phyloP scores from a whole-genome alignment of 2,888 invertebrate species.

The Oligia fasciuncula region DNA sequence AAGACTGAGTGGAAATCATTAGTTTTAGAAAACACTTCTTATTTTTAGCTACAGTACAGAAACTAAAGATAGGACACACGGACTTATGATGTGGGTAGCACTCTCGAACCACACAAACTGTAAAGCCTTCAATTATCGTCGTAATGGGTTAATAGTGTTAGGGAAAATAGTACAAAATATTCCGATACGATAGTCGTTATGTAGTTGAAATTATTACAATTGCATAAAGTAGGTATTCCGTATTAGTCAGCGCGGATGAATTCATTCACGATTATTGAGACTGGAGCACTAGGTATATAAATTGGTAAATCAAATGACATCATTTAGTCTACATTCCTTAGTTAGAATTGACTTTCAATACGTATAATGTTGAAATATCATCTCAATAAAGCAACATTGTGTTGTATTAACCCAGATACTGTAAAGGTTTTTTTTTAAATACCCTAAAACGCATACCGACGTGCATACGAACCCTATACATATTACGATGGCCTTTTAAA shows the following conservation, averaged over 20 bases:
- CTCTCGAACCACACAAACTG: background rate
- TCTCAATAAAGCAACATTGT: background rate
- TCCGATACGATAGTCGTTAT: conserved; percentile 10
- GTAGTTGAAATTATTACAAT: conserved; percentile 44
- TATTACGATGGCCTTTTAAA: too few species aligned
- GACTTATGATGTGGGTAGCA: background rate
- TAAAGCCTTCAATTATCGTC: background rate
- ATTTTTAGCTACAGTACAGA: background rate
- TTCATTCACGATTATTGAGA: conserved; percentile 48
- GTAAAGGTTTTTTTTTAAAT: too few species aligned
- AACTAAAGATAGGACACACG: background rate
- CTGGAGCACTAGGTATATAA: conserved; percentile 38
- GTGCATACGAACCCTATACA: too few species aligned
- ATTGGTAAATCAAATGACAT: conserved; percentile 58
- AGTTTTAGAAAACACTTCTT: background rate
- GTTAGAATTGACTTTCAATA: conserved; percentile 11
- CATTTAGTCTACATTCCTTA: conserved; percentile 50
- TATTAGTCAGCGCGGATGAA: conserved; percentile 55
- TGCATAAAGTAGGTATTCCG: conserved; percentile 25
- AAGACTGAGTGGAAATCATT: background rate
- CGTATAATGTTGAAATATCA: background rate
- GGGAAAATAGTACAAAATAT: conserved; percentile 38
- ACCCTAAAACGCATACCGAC: too few species aligned
- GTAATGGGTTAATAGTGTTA: background rate
- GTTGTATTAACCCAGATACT: background rate